phyloP scores from a whole-genome alignment of 2,888 invertebrate genomes.

The Nomada goodeniana region DNA sequence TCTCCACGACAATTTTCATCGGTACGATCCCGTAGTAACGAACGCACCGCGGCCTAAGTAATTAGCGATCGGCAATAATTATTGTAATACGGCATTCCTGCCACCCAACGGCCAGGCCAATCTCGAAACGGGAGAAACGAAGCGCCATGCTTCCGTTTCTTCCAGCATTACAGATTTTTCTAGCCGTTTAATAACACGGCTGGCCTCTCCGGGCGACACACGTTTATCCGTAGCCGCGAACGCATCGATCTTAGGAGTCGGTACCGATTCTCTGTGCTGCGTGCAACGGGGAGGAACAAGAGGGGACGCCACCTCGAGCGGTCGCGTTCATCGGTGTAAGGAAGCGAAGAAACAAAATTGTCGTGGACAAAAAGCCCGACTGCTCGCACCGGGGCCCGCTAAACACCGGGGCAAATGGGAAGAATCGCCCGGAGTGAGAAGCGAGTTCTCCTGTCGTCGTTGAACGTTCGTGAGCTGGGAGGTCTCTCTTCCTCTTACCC shows the following conservation, averaged over 20 bases:
- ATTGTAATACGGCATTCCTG: conserved; percentile 25
- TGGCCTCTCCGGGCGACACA: not conserved
- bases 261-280: conserved; percentile 14
- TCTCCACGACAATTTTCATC: not conserved
- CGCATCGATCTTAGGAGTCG: conserved; percentile 37
- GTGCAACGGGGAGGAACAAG: not conserved
- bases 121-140: not conserved
- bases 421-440: conserved; percentile 64
- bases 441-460: conserved; percentile 35
- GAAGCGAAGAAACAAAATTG: conserved; percentile 41
- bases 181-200: conserved; percentile 28
- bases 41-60: conserved; percentile 2
- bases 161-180: conserved; percentile 26
- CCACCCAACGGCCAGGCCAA: not conserved
- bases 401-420: conserved; percentile 62
- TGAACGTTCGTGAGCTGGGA: conserved; percentile 40
- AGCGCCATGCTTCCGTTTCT: conserved; percentile 22
- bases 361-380: conserved; percentile 50
- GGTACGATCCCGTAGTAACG: not conserved
- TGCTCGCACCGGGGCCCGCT: conserved; percentile 29
- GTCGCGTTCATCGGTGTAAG: conserved; percentile 12
- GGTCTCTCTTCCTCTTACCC: conserved; percentile 35
- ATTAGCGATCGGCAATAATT: conserved; percentile 39
- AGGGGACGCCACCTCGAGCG: not conserved
- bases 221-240: conserved; percentile 23